Evolutionary conservation across 2,888 invertebrate species (phyloP), one percentile per base, ranked within the genome.

Genomic region (Baccha elongata): DNA sequence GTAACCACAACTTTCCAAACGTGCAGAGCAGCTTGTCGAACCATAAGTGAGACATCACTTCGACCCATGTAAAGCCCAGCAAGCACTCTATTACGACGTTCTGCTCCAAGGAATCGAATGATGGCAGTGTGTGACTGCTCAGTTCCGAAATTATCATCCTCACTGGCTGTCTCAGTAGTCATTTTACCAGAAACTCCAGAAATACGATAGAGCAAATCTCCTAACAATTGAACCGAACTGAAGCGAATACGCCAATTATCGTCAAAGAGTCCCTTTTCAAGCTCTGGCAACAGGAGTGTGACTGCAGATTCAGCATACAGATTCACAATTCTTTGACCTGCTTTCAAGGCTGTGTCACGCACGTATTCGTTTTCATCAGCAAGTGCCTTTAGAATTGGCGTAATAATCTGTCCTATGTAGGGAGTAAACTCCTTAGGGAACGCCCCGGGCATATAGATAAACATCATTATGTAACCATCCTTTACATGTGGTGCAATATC

Each of bases 381-480:
- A 67, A 99, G 92, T 0, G 99, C 99, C 92, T 98, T 97, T 32
- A 99, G 92, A 86, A 99, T 98, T 1, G 99, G 98, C 90, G 97
- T 98, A 87, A 99, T 97, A 87, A 99, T 99, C 89, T 97, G 97
- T 0, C 98, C 96, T 88, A 99, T 96, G 91, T 99, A 99, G 0
- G 96, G 97, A 1, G 96, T 95, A 91, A 99, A 99, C 89, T 98
- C 97, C 85, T 95, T 94, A 5, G 97, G 97, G 91, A 99, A 99
- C 10, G 98, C 98, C 79, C 96, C 95, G 2, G 99, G 99, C 95
- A 99, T 96, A 92, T 99, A 99, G 88, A 99, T 99, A 91, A 99
- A 99, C 97, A 99, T 98, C 98, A 99, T 98, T 84, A 99, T 98
- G 92, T 99, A 99, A 46, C 99, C 99, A 91, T 99, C 99, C 88